These are phyloP conservation scores for Spilarctia lutea DNA, from an alignment of 2,888 invertebrate genomes.

Conservation along the genomic window DNA sequence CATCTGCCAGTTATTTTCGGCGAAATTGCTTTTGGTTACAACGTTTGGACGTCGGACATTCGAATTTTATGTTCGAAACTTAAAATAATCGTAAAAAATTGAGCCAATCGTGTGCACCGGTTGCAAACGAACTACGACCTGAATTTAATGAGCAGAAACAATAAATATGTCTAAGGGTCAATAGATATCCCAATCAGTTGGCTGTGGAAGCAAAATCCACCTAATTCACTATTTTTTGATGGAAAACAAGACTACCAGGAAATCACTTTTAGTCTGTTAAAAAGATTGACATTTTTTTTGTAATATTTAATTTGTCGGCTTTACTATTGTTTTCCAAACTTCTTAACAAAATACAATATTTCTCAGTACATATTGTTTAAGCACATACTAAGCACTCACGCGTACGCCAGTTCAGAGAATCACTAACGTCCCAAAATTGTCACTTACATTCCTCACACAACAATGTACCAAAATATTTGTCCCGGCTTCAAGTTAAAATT, in stretches of 20 bases:
- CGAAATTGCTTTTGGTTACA: slow-evolving; percentile 29
- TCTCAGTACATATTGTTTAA: not conserved
- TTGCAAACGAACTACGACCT: slow-evolving; percentile 41
- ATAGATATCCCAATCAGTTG: too few species aligned
- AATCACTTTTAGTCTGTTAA: too few species aligned
- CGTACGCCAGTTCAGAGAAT: slow-evolving; percentile 21
- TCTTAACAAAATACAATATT: not conserved
- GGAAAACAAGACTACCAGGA: too few species aligned
- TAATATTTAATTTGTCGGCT: not conserved
- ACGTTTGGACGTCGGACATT: slow-evolving; percentile 34
- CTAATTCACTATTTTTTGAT: too few species aligned
- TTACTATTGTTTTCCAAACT: not conserved
- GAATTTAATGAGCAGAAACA: slow-evolving; percentile 44
- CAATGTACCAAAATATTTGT: slow-evolving; percentile 58
- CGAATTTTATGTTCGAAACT: slow-evolving; percentile 49
- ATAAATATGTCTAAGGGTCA: too few species aligned
- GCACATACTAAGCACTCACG: slow-evolving; percentile 26
- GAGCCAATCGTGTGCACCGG: slow-evolving; percentile 46
- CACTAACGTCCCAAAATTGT: slow-evolving; percentile 48
- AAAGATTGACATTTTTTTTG: too few species aligned
- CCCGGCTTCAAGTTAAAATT: slow-evolving; percentile 51
- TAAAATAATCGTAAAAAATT: slow-evolving; percentile 52
- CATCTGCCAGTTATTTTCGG: slow-evolving; percentile 48
- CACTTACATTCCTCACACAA: slow-evolving; percentile 56
- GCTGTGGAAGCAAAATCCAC: too few species aligned